Conservation (phyloP, 2,888 invertebrate genomes). For the Chouioia cunea region DNA sequence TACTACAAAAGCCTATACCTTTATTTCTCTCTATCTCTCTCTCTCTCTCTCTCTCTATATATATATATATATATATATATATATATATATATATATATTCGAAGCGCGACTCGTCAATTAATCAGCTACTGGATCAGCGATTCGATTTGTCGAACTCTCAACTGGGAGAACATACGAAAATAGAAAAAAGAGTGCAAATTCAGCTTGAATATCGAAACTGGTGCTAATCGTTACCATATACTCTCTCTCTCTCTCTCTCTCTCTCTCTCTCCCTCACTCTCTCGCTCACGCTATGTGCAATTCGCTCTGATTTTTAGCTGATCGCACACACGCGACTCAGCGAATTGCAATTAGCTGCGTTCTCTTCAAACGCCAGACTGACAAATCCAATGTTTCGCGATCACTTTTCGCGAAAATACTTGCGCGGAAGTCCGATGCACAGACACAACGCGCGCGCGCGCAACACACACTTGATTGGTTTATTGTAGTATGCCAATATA, state of each 20-base stretch:
- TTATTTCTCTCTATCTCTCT: too few relatives aligned
- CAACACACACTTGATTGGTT: background rate
- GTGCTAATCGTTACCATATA: conserved; percentile 37
- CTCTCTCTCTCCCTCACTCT: conserved; percentile 19
- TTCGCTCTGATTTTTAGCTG: conserved; percentile 42
- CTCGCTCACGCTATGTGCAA: conserved; percentile 17
- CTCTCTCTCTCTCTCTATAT: too few relatives aligned
- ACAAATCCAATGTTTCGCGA: conserved; percentile 16
- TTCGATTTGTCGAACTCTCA: background rate
- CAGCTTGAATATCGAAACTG: conserved; percentile 15
- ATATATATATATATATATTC: too few relatives aligned
- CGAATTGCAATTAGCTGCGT: conserved; percentile 40
- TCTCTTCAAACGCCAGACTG: background rate
- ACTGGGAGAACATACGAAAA: too few relatives aligned
- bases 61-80: too few relatives aligned
- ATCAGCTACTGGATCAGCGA: too few relatives aligned
- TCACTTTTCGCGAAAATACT: background rate
- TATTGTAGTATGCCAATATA: background rate
- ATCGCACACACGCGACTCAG: conserved; percentile 33
- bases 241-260: conserved; percentile 18
- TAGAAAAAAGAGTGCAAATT: too few relatives aligned
- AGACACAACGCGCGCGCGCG: background rate
- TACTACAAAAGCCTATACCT: too few relatives aligned
- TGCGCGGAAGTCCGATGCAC: too few relatives aligned
- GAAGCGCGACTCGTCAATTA: too few relatives aligned